Evolutionary conservation across 2,113 vertebrate genomes (phyloP), one percentile per base, ranked within the genome.

Genomic region (Vireo altiloquus): DNA sequence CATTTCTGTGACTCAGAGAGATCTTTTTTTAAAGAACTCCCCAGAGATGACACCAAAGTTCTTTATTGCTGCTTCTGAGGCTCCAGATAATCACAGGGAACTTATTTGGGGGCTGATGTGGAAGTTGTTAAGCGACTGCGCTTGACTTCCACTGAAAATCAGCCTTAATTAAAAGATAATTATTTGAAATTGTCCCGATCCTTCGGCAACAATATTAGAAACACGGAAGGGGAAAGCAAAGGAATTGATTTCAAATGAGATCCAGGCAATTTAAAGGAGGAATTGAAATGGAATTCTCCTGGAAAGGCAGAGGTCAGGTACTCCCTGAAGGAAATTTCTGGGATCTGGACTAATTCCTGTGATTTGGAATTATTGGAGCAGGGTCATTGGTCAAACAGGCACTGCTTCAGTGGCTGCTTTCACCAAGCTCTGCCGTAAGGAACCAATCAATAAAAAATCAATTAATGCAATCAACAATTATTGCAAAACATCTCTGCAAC

Each of bases 111-210:
- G 75, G 10, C 42, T 88, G 89, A 86, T 77, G 66, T 60, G 94
- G 93, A 96, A 96, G 87, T 82, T 57, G 87, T 87, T 95, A 90
- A 94, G 50, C 6, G 61, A 20, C 50, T 92, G 63, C 54, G 77
- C 81, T 57, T 2, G 35, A 87, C 95, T 95, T 95, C 94, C 95
- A 91, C 81, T 21, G 61, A 24, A 94, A 97, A 95, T 95, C 95
- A 95, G 49, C 2, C 1, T 74, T 95, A 87, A 96, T 95, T 92
- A 96, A 95, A 84, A 71, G 46, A 35, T 94, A 78, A 95, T 97
- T 94, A 87, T 75, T 92, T 17, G 19, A 95, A 96, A 95, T 87
- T 91, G 89, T 82, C 87, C 22, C 19, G 40, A 71, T 79, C 47
- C 89, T 91, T 92, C 6, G 47, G 65, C 61, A 95, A 53, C 89